Conservation (phyloP, 1,140 invertebrate genomes). For the Tetramorium alpestre region DNA sequence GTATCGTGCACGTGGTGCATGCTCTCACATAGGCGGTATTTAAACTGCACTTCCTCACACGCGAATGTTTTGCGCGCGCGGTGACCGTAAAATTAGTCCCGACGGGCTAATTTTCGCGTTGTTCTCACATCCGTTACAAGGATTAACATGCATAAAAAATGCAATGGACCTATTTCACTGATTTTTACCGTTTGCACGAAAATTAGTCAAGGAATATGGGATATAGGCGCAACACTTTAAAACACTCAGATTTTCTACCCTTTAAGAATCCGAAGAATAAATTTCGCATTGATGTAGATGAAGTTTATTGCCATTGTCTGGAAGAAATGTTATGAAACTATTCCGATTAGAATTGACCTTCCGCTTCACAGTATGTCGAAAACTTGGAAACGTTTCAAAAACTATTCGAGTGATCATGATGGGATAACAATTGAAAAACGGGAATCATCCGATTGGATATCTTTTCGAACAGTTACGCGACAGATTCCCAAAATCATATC, state of each 20-base stretch:
- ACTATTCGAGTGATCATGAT: background rate
- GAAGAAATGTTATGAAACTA: background rate
- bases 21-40: constrained; percentile 38
- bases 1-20: constrained; percentile 52
- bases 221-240: background rate
- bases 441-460: background rate
- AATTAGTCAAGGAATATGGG: background rate
- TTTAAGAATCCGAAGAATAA: background rate
- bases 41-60: constrained; percentile 57
- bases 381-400: background rate
- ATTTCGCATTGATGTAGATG: background rate
- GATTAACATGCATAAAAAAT: constrained; percentile 21
- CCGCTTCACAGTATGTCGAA: background rate
- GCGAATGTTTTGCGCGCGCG: constrained; percentile 31
- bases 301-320: background rate
- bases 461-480: background rate
- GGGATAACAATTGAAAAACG: constrained; percentile 15
- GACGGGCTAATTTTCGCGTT: constrained; percentile 68
- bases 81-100: constrained; percentile 66
- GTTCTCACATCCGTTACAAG: constrained; percentile 30
- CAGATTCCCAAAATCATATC: background rate
- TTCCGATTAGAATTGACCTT: constrained; percentile 10
- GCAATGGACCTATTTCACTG: background rate
- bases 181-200: constrained; percentile 15
- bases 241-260: background rate